Percentiles rank a stretch among this genome's conserved stretches.
Evolutionary conservation across 92 coral and sea anemone genomes (phyloP).

Genomic region (Nematostella vectensis): DNA sequence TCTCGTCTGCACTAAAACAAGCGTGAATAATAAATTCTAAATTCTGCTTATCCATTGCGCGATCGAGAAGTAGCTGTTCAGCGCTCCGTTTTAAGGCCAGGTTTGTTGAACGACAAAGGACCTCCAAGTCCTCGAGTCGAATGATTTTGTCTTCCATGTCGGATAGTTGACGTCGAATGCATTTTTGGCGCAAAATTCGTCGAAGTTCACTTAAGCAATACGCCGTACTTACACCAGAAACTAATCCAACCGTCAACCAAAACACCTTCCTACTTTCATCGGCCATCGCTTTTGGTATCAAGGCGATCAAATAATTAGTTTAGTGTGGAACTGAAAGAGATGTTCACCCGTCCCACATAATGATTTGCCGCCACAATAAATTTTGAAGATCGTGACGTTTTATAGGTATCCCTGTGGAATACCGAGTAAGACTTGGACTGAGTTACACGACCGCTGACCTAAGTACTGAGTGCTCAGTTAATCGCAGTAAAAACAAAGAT

Average conservation of each 20-base stretch:
- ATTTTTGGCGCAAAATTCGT: constrained; percentile 57
- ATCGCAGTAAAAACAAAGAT: too few species aligned
- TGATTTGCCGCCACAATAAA: constrained; percentile 63
- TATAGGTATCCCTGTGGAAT: too few species aligned
- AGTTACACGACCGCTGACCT: too few species aligned
- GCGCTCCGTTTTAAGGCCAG: constrained; percentile 70
- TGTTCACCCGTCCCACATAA: too few species aligned
- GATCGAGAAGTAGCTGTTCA: constrained; percentile 61
- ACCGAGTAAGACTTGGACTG: too few species aligned
- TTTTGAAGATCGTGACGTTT: too few species aligned
- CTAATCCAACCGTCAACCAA: constrained; percentile 61
- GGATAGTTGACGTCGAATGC: constrained; percentile 60
- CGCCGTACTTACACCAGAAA: constrained; percentile 80
- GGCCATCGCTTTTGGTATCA: constrained; percentile 56
- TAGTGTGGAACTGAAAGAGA: constrained; percentile 5
- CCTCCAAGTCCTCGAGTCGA: constrained; percentile 61
- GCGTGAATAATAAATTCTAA: constrained; percentile 57
- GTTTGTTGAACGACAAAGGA: constrained; percentile 71
- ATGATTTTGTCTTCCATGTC: constrained; percentile 61
- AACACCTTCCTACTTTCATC: constrained; percentile 42
- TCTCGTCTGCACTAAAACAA: constrained; percentile 55
- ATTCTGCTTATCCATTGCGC: constrained; percentile 61
- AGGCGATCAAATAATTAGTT: too few species aligned
- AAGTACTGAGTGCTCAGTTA: too few species aligned
- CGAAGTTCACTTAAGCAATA: constrained; percentile 63